Evolutionary conservation across 2,888 invertebrate genomes (phyloP), one percentile per base, ranked within the genome.

Genomic region (Andrena trimmerana): DNA sequence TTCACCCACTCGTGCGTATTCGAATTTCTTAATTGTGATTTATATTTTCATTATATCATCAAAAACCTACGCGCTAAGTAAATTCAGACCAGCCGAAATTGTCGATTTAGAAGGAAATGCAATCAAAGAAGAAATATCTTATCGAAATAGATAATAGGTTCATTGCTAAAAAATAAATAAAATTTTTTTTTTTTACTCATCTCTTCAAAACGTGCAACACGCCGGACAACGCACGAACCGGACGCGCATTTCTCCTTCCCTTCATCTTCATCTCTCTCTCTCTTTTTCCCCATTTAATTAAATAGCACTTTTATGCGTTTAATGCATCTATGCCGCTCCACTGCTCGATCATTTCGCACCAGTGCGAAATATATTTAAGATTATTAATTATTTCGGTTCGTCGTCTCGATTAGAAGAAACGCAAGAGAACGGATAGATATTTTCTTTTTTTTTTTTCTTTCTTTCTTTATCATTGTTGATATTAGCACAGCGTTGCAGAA

Each of bases 81-180:
- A 92, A 93, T 93, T 93, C 93, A 93, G 93, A 93, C 93, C 93
- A 93, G 93, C 93, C 93, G 93, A 93, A 93, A 93, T 92, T 90
- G 92, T 92, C 84, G 90, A 91, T 92, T 90, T 84, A 70, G 82
- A 84, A 83, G 77, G 77, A 87, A 89, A 89, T 87, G 80, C 80
- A 83, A 85, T 79, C 67, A 87, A 83, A 86, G 85, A 90, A 88
- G 85, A 90, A 88, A 88, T 80, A 89, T 88, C 88, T 89, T 89
- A 90, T 88, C 88, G 87, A 88, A 90, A 91, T 89, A 89, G 89
- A 90, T 89, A 90, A 89, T 90, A 91, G 86, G 87, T 89, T 90
- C 90, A 86, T 90, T 85, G 90, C 91, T 92, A 91, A 89, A 90
- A 92, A 90, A 92, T 92, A 92, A 93, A 93, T 92, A 92, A 91